Conservation (phyloP, 2,113 vertebrate genomes). For the Petaurus breviceps region DNA sequence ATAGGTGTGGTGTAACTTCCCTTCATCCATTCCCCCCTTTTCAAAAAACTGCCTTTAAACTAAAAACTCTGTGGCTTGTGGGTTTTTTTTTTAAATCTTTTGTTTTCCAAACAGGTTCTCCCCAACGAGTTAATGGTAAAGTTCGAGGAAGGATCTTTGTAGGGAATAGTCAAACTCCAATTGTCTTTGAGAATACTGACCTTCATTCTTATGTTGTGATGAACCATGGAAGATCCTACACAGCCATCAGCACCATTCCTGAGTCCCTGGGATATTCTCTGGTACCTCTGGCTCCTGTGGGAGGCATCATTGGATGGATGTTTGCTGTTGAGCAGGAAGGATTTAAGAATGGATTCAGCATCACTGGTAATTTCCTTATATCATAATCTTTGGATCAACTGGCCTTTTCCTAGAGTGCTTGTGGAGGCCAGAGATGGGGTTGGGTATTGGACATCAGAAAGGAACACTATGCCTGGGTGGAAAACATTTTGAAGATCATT, state of each 20-base stretch:
- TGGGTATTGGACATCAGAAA: not conserved
- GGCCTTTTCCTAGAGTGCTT: not conserved
- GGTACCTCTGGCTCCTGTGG: constrained; percentile 90
- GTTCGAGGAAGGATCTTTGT: constrained; percentile 91
- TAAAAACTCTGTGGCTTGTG: not conserved
- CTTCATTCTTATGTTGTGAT: constrained; percentile 97
- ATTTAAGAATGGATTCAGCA: constrained; percentile 94
- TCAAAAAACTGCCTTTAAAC: not conserved
- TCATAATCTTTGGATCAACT: not conserved
- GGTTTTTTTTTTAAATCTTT: not conserved
- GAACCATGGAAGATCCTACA: constrained; percentile 95
- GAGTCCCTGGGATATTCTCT: constrained; percentile 89
- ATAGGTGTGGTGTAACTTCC: not conserved
- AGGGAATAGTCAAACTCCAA: constrained; percentile 84
- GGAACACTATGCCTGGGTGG: not conserved
- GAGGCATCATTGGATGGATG: constrained; percentile 95
- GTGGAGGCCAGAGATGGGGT: not conserved
- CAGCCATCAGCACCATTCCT: constrained; percentile 94
- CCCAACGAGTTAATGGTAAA: constrained; percentile 96
- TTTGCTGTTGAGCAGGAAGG: constrained; percentile 95
- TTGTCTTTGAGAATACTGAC: constrained; percentile 90
- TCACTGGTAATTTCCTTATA: constrained; percentile 87
- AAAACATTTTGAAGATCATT: not conserved
- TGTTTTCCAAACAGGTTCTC: constrained; percentile 86
- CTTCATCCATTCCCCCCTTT: not conserved